Evolutionary conservation across 1,140 invertebrate species (phyloP).

Genomic region (Drosophila leontia): DNA sequence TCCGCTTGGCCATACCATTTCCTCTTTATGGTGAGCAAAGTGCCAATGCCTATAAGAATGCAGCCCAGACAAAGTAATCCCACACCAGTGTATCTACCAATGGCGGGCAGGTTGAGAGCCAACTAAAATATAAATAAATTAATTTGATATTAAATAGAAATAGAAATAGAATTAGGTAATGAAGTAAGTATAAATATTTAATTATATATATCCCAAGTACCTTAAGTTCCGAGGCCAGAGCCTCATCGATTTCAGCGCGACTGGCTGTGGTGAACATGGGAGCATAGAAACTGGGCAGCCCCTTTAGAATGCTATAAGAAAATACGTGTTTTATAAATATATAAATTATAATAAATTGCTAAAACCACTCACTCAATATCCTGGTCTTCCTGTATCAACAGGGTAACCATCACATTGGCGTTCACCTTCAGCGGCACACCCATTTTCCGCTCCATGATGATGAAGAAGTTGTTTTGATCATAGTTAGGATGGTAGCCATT

Average conservation of each 20-base stretch:
- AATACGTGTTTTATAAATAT: background rate
- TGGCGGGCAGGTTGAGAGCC: conserved; percentile 59
- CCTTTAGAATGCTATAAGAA: conserved; percentile 59
- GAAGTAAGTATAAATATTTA: no score
- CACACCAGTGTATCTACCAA: conserved; percentile 67
- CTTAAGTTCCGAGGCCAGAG: conserved; percentile 63
- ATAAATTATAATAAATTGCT: background rate
- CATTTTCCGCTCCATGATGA: conserved; percentile 90
- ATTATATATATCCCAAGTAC: conserved; percentile 24
- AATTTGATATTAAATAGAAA: no score
- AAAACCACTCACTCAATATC: conserved; percentile 86
- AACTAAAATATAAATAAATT: conserved; percentile 40
- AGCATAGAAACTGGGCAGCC: conserved; percentile 69
- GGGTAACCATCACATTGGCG: conserved; percentile 90
- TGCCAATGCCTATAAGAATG: conserved; percentile 53
- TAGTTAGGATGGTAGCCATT: conserved; percentile 89
- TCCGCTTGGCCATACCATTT: conserved; percentile 66
- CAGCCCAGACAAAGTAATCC: conserved; percentile 61
- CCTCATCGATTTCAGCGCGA: conserved; percentile 56
- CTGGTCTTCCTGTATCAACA: conserved; percentile 87
- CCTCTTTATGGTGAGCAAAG: conserved; percentile 54
- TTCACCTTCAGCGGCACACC: conserved; percentile 89
- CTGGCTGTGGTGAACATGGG: conserved; percentile 74
- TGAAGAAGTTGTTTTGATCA: conserved; percentile 89
- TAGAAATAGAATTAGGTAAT: no score